phyloP scores from a whole-genome alignment of 2,888 invertebrate genomes.

The Pachymerium ferrugineum region DNA sequence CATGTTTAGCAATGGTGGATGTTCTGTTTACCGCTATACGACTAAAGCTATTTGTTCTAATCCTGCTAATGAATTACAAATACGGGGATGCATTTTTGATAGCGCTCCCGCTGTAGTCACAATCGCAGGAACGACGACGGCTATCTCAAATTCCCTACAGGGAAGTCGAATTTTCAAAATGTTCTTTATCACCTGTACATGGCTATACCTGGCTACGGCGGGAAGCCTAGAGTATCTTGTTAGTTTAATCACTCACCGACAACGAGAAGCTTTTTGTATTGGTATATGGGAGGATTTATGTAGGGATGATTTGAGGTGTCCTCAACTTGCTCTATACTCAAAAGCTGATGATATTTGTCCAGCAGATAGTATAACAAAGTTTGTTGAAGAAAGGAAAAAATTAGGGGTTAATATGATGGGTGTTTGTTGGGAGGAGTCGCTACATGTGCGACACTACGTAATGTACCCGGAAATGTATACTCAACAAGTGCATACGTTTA shows the following conservation, averaged over 20 bases:
- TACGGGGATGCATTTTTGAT: conserved; percentile 64
- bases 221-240: conserved; percentile 42
- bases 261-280: conserved; percentile 51
- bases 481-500: conserved; percentile 12
- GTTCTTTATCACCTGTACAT: conserved; percentile 3
- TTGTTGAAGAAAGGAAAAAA: conserved; percentile 56
- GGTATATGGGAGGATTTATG: conserved; percentile 41
- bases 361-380: conserved; percentile 61
- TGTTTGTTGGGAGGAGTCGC: conserved; percentile 62
- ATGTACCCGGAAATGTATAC: conserved; percentile 25
- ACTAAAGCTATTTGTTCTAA: conserved; percentile 50
- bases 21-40: conserved; percentile 64
- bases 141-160: conserved; percentile 55
- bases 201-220: conserved; percentile 56
- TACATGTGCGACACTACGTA: not conserved
- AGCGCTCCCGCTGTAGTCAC: conserved; percentile 58
- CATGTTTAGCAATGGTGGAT: conserved; percentile 71
- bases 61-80: conserved; percentile 34
- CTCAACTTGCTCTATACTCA: conserved; percentile 68
- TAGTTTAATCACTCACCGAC: conserved; percentile 52
- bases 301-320: conserved; percentile 58
- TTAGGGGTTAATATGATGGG: conserved; percentile 59
- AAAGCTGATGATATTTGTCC: conserved; percentile 63
- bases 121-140: conserved; percentile 47
- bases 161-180: conserved; percentile 45